Conservation (phyloP, 2,797 vertebrate species). For the Molossus molossus region DNA sequence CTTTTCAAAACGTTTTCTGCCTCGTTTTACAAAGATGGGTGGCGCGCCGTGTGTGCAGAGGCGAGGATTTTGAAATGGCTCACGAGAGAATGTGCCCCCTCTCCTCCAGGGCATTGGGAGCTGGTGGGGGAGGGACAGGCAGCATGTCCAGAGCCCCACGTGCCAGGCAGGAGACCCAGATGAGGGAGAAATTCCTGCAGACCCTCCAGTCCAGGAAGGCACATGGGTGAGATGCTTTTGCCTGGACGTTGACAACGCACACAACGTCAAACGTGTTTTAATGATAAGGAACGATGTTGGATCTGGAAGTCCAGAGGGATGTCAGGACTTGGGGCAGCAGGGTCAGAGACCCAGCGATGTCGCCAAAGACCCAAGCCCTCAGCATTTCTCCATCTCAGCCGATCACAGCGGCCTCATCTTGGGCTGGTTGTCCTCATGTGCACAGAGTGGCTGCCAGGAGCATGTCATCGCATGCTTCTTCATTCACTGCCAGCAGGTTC, state of each 20-base stretch:
- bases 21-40: neutral
- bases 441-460: neutral
- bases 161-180: neutral
- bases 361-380: neutral
- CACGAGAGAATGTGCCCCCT: fast-evolving
- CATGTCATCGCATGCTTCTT: neutral
- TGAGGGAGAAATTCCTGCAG: neutral
- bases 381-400: fast-evolving
- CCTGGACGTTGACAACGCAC: neutral
- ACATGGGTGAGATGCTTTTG: fast-evolving
- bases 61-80: fast-evolving
- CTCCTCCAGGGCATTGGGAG: neutral
- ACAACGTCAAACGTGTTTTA: neutral
- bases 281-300: fast-evolving
- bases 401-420: neutral
- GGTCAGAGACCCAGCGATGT: no score
- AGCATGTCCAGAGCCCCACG: fast-evolving
- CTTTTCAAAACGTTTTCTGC: neutral
- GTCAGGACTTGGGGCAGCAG: neutral
- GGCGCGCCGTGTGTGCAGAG: fast-evolving
- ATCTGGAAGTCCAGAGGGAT: neutral
- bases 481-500: neutral
- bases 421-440: fast-evolving
- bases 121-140: neutral
- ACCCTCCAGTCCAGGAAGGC: fast-evolving